Base-by-base conservation (phyloP, 2,797 vertebrate species). In the Ctenochaetus hawaiiensis region DNA sequence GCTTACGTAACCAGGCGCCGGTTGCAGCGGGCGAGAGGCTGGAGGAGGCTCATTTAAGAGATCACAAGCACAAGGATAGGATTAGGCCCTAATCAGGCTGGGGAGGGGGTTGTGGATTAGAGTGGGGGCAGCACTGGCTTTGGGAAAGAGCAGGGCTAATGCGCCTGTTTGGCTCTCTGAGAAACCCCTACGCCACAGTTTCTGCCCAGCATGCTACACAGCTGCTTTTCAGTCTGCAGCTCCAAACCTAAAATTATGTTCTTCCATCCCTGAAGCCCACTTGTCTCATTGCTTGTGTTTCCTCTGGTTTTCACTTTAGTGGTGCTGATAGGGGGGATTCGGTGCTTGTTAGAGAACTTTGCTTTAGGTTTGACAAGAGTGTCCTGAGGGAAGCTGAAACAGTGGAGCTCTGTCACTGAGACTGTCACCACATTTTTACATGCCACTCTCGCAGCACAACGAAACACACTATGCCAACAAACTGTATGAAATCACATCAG, bases 21-120 rank as follows among this genome's bases (percentile, higher is more conserved):
- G 26, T 30, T 68, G 66, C 56, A 78, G 53, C 75, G 76, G 69
- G 59, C 59, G 20, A 84, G 75, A 65, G 71, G 65, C 82, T 78
- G 81, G 57, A 84, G 70, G 74, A 87, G 81, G 67, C 88, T 92
- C 86, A 89, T 93, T 92, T 89, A 82, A 82, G 82, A 87, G 84
- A 94, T 92, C 91, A 91, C 85, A 93, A 84, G 74, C 85, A 54
- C 84, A 87, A 47, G 45, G 76, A 72, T 45, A 34, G 76, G 90
- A 92, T 93, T 91, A 93, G 75, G 72, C 58, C 75, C 76, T 89
- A 89, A 89, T 92, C 86, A 86, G 75, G 63, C 69, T 23, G 43
- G 66, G 51, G 41, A 72, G 22, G 57, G 84, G 72, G 87, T 89
- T 89, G 85, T 30, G 26, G 26, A 30, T 30, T 30, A 30, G 26